Evolutionary conservation across 1,140 invertebrate species (phyloP), one percentile per base, ranked within the genome.

Genomic region (Globodera rostochiensis): DNA sequence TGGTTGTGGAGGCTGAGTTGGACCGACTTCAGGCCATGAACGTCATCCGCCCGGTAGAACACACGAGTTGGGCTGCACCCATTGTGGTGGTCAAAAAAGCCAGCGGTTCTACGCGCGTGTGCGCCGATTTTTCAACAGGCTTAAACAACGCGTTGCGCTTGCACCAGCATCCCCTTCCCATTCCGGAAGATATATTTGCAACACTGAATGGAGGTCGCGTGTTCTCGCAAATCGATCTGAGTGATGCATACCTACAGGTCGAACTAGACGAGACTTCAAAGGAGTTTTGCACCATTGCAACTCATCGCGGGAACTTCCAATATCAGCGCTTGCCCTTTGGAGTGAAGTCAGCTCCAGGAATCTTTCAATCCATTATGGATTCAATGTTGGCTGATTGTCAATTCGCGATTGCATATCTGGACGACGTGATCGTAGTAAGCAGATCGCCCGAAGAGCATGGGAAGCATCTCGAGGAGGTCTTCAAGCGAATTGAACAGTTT

Each of bases 31-130:
- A 77, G 66, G 36, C 50, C 4, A 70, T 79, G 60, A 80, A 84
- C 1, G 83, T 86, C 13, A 84, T 91, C 50, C 73, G 81, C 76
- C 79, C 75, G 46, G 83, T 91, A 15, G 75, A 85, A 53, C 57
- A 83, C 83, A 67, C 86, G 73, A 88, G 88, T 90, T 92, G 90
- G 90, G 90, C 89, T 13, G 88, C 90, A 21, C 90, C 91, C 7
- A 78, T 91, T 1, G n/a, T 74, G 57, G 73, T 57, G 8, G 73
- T 74, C 73, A 74, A 74, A 46, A 74, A 74, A 36, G 57, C 49
- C 6, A 46, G 19, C 45, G 69, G 73, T 49, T 57, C 50, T 13
- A n/a, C 79, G 15, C 79, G 79, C 5, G 49, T 80, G 1, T 80
- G 69, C 45, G 67, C 57, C 19, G 77, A 79, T 4, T 79, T 49